Evolutionary conservation across 2,113 vertebrate species (phyloP), one percentile per base, ranked within the genome.

Genomic region (Lates calcarifer): DNA sequence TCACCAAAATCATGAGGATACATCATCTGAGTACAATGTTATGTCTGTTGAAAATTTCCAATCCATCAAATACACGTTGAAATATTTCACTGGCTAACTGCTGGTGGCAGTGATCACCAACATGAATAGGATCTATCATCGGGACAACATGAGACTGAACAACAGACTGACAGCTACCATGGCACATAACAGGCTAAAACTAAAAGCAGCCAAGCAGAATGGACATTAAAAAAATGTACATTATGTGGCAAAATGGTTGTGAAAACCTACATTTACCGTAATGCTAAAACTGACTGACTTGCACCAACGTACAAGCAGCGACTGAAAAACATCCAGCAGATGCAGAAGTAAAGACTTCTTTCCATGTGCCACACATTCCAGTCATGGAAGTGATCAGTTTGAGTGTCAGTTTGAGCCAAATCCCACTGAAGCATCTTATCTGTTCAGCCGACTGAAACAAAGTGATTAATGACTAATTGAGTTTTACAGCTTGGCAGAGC

Each of bases 401-500:
- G 49, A 55, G 22, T 61, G 72, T 86, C 72, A 77, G 51, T 67
- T 55, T 65, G 45, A 69, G 56, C 76, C 35, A 79, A 67, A 74
- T 85, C 72, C 77, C 60, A 74, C 49, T 47, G 55, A 86, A 76
- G 71, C 69, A 61, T 55, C 79, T 90, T 87, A 90, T 91, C 79
- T 81, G 58, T 73, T 86, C 82, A 87, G 69, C 63, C 24, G 2
- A 85, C 74, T 57, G 57, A 76, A 76, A 79, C 80, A 63, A 83
- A 86, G 26, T 74, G 17, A 86, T 88, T 84, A 83, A 89, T 61
- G 35, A 83, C 75, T 86, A 89, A 91, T 77, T 86, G 73, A 83
- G 83, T 76, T 86, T 77, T 70, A 62, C 63, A 83, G 53, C 43
- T 57, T 57, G 20, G 74, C 58, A 72, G 65, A 75, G 49, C 0